Evolutionary conservation across 2,888 invertebrate genomes (phyloP).

Genomic region (Oscheius myriophilus): DNA sequence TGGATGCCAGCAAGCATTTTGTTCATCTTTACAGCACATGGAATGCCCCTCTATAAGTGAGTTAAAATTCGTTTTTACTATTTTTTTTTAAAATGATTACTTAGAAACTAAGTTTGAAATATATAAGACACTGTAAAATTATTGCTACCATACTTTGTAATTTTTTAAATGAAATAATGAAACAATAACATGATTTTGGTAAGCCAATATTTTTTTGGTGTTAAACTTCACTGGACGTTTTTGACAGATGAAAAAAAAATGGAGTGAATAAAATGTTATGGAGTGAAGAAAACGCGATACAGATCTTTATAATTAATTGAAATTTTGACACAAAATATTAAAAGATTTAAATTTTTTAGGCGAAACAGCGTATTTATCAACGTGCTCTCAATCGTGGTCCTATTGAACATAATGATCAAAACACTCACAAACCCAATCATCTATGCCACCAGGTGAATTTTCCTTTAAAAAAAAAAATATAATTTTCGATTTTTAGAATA

Average conservation of each 20-base stretch:
- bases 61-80: neutral
- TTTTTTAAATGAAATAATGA: slow-evolving; percentile 7
- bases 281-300: no score
- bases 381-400: slow-evolving; percentile 71
- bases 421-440: slow-evolving; percentile 78
- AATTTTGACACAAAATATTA: neutral
- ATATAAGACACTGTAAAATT: neutral
- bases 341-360: slow-evolving; percentile 2
- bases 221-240: no score
- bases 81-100: neutral
- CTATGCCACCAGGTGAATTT: slow-evolving; percentile 73
- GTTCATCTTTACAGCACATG: slow-evolving; percentile 74
- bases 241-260: slow-evolving; percentile 8
- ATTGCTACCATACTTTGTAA: no score
- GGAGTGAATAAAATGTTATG: no score
- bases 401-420: slow-evolving; percentile 76
- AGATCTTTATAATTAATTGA: no score
- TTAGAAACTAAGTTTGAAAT: neutral
- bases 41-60: slow-evolving; percentile 49
- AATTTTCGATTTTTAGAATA: slow-evolving; percentile 44
- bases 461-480: neutral
- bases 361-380: slow-evolving; percentile 39
- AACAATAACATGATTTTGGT: no score
- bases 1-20: slow-evolving; percentile 78
- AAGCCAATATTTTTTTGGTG: no score